Conservation (phyloP, 2,888 invertebrate species). For the Lasioglossum leucozonium region DNA sequence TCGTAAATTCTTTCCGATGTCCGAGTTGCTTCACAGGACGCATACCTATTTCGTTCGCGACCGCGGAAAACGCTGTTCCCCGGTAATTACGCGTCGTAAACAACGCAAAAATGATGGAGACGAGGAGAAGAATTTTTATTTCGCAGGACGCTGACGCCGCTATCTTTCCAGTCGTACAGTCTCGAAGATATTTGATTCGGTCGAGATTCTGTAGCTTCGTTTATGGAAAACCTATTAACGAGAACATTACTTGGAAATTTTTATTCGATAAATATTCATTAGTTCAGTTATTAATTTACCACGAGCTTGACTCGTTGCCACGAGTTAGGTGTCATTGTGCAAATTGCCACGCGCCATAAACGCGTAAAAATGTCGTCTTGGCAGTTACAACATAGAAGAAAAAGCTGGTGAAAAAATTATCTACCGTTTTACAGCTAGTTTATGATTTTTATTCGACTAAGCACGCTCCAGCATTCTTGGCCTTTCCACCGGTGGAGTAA, state of each 20-base stretch:
- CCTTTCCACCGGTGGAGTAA: neutral
- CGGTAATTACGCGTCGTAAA: neutral
- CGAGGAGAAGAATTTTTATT: neutral
- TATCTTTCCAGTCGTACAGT: neutral
- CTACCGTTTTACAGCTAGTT: neutral
- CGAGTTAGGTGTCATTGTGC: too few relatives aligned
- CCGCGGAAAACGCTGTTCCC: neutral
- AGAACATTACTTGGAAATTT: too few relatives aligned
- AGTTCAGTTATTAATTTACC: too few relatives aligned
- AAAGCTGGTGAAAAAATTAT: neutral
- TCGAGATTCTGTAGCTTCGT: too few relatives aligned
- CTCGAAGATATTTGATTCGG: too few relatives aligned
- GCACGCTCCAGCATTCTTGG: neutral
- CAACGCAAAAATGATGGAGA: neutral
- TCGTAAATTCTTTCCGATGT: slow-evolving; percentile 20
- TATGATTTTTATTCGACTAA: neutral
- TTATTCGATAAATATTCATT: too few relatives aligned
- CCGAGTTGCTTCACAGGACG: neutral
- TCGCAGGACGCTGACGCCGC: neutral
- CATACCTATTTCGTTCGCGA: neutral
- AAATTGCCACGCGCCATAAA: neutral
- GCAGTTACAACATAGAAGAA: neutral
- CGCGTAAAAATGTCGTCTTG: neutral
- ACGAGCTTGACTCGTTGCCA: too few relatives aligned
- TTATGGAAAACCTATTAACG: too few relatives aligned